These are phyloP conservation scores for Saccostrea cuccullata DNA, from an alignment of 1,140 invertebrate genomes.

Conservation along the genomic window DNA sequence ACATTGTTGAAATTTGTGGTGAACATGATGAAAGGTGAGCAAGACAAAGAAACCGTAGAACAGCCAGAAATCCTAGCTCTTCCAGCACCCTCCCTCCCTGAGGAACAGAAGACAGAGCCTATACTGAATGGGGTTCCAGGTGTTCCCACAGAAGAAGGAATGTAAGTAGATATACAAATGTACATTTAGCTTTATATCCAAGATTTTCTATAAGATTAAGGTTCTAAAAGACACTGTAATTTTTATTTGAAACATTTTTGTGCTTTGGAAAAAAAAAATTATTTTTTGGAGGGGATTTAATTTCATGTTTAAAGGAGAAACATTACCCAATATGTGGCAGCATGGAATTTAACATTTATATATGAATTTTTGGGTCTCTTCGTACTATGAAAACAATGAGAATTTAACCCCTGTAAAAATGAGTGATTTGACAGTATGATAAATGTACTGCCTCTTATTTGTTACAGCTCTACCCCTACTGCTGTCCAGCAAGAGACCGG, in stretches of 20 bases:
- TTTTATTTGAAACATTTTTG: too few relatives aligned
- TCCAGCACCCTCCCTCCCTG: slow-evolving; percentile 53
- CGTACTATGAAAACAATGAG: too few relatives aligned
- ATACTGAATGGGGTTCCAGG: slow-evolving; percentile 88
- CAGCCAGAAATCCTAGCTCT: slow-evolving; percentile 65
- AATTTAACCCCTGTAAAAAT: too few relatives aligned
- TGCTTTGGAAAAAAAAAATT: too few relatives aligned
- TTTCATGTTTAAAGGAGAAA: too few relatives aligned
- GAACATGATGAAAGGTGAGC: slow-evolving; percentile 78
- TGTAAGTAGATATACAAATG: slow-evolving; percentile 14
- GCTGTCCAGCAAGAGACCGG: not conserved
- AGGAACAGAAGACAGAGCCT: slow-evolving; percentile 45
- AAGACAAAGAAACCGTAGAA: slow-evolving; percentile 45
- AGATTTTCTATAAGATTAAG: not conserved
- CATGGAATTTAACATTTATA: too few relatives aligned
- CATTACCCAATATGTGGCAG: too few relatives aligned
- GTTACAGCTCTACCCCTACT: not conserved
- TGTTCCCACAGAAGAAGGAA: slow-evolving; percentile 52
- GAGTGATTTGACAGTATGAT: too few relatives aligned
- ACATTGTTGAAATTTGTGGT: slow-evolving; percentile 75
- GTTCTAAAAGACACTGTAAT: not conserved
- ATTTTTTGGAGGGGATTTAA: too few relatives aligned
- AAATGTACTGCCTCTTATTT: not conserved
- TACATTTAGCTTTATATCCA: not conserved
- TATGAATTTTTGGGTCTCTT: too few relatives aligned